Conservation (phyloP, 2,797 vertebrate species). For the Muscicapa comitata region DNA sequence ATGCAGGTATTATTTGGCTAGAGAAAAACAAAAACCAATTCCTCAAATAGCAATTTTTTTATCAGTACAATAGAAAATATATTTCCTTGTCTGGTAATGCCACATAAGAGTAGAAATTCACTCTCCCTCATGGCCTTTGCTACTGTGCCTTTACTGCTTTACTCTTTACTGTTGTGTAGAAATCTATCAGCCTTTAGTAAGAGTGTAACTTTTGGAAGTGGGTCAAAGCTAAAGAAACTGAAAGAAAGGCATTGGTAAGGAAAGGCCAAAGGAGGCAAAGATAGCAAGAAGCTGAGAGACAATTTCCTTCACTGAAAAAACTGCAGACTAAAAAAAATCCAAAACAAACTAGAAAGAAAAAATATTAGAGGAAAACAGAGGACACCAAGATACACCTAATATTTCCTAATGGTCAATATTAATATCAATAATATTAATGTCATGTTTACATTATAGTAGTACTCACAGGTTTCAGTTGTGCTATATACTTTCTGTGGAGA, state of each 20-base stretch:
- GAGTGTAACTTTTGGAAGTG: neutral
- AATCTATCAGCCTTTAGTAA: neutral
- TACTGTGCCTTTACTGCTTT: neutral
- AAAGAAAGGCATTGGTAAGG: neutral
- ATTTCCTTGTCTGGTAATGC: neutral
- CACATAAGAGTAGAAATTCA: neutral
- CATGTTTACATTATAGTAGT: neutral
- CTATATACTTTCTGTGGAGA: neutral
- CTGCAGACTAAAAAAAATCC: neutral
- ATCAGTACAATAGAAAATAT: neutral
- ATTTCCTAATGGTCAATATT: neutral
- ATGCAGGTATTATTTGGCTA: neutral
- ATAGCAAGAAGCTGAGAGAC: neutral
- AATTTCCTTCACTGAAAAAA: neutral
- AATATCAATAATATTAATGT: neutral
- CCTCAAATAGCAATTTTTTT: neutral
- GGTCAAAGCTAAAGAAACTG: neutral
- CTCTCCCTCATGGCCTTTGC: neutral
- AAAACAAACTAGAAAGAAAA: neutral
- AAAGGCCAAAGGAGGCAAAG: neutral
- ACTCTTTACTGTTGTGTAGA: neutral
- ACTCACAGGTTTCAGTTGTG: neutral
- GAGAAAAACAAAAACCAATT: neutral
- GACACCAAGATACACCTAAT: neutral
- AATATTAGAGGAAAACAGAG: neutral